Evolutionary conservation across 2,888 invertebrate species (phyloP), one percentile per base, ranked within the genome.

Genomic region (Campoplex capitator): DNA sequence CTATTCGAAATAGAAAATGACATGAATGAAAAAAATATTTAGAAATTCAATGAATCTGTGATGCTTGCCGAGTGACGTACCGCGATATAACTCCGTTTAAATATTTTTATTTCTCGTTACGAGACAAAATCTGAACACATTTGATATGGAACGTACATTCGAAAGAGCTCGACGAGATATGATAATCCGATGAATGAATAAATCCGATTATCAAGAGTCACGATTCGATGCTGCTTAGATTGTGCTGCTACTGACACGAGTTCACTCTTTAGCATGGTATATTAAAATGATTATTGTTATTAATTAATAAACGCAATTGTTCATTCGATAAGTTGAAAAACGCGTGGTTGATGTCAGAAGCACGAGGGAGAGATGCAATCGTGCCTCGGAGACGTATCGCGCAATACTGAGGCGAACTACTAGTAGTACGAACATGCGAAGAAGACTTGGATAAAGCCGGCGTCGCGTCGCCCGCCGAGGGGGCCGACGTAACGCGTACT

Each of bases 291-390:
- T 48, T 32, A n/a, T 35, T 65, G 16, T 42, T 42, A 42, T 42
- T 6, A 23, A 38, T 38, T 42, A 0, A 6, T 9, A 42, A 42
- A 42, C 8, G 42, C 23, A 0, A 42, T 42, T 9, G 9, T 42
- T 42, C 23, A 76, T 76, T 65, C 38, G 38, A 38, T 23, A 32
- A 18, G 13, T 45, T 65, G 38, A 65, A 38, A 74, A 75, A 65
- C 86, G 83, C 86, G 86, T 73, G 86, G 62, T 16, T 45, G 68
- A 65, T 76, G 65, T 83, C 76, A n/a, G 67, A 51, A 65, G 56
- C 83, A 67, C 86, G 75, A 48, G 74, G 75, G 76, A 83, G 86
- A 76, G 48, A 79, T 75, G 86, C 75, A 58, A 76, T 65, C 83
- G 75, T 79, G 75, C 83, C 80, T 71, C 62, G 74, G 68, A 67